Conservation (phyloP, 2,797 vertebrate species). For the Pteropus rufus region DNA sequence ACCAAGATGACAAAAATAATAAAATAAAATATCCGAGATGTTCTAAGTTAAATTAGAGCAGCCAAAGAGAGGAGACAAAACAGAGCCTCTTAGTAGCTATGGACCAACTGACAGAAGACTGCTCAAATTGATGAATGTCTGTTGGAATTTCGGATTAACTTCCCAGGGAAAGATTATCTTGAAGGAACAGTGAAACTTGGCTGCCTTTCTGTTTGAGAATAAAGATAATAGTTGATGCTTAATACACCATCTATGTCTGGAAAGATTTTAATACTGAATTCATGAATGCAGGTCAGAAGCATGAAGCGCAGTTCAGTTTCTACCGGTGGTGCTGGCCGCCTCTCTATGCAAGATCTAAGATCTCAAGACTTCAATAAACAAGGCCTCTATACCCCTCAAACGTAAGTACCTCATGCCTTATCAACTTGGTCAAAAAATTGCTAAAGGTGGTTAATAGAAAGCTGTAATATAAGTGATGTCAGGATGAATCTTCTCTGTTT, state of each 20-base stretch:
- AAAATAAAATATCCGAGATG: neutral
- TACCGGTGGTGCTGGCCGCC: slow-evolving; percentile 82
- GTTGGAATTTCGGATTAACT: neutral
- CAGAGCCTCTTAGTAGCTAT: neutral
- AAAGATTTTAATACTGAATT: slow-evolving; percentile 39
- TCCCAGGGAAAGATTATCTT: neutral
- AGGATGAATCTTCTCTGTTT: neutral
- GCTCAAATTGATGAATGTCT: neutral
- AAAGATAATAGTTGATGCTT: neutral
- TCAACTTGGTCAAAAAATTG: neutral
- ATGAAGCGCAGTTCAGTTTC: slow-evolving; percentile 83
- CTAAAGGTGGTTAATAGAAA: neutral
- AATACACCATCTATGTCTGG: neutral
- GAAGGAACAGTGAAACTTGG: neutral
- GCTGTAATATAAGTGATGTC: neutral
- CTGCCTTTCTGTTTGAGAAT: neutral
- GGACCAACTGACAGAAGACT: neutral
- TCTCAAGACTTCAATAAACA: slow-evolving; percentile 90
- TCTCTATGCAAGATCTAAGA: slow-evolving; percentile 88
- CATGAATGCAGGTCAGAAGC: slow-evolving; percentile 36
- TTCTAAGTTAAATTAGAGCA: neutral
- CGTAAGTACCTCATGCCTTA: slow-evolving; percentile 79
- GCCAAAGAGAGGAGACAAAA: neutral
- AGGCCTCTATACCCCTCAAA: slow-evolving; percentile 93
- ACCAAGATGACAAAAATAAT: neutral